A percentile compares a stretch with the other conserved stretches of the same genome.
Conservation (phyloP, 2,113 vertebrate genomes). For the Semicossyphus pulcher region DNA sequence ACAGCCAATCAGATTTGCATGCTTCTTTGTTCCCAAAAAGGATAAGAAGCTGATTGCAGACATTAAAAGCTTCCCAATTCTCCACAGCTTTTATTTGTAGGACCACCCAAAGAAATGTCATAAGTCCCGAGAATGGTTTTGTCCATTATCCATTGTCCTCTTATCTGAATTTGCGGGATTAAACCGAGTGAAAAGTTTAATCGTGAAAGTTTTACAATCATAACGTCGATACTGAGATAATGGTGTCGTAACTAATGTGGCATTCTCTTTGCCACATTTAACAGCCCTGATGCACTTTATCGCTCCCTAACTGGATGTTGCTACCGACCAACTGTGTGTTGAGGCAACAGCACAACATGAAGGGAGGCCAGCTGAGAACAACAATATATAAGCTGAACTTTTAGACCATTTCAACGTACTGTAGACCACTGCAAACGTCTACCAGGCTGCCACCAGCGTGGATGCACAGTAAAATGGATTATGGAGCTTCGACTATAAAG, state of each 20-base stretch:
- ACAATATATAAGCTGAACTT: background rate
- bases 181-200: background rate
- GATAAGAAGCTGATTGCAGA: background rate
- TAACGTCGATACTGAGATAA: background rate
- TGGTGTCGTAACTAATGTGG: background rate
- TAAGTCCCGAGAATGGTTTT: background rate
- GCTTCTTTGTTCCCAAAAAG: conserved; percentile 16
- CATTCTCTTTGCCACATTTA: background rate
- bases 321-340: background rate
- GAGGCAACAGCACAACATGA: background rate
- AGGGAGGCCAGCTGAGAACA: too few relatives aligned
- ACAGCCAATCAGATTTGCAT: conserved; percentile 6
- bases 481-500: background rate
- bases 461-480: background rate
- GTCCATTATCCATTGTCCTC: background rate
- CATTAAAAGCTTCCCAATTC: background rate
- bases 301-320: background rate
- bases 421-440: background rate
- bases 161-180: background rate
- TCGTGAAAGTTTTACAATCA: background rate
- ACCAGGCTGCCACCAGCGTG: background rate
- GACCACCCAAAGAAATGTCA: background rate
- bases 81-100: background rate
- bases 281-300: background rate
- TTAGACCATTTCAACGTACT: background rate